These are phyloP conservation scores for Euleptes europaea DNA, from an alignment of 2,113 vertebrate species.

Conservation along the genomic window DNA sequence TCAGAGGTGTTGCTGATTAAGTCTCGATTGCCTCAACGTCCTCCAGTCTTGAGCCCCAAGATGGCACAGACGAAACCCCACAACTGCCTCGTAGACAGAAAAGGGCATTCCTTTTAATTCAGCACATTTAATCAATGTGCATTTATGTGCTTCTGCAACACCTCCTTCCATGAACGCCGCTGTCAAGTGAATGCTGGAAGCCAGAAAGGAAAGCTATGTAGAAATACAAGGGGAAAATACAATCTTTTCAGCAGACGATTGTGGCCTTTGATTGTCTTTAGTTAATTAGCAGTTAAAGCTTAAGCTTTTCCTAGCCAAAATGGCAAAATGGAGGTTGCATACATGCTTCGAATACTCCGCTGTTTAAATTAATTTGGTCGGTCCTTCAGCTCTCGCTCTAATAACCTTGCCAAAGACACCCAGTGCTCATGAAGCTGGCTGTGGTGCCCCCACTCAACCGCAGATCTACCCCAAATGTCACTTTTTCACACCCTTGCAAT, in stretches of 20 bases:
- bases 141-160: constrained; percentile 26
- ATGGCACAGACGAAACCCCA: neutral
- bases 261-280: neutral
- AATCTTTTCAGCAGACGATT: no score
- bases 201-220: neutral
- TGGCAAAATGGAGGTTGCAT: neutral
- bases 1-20: neutral
- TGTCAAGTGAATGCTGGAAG: constrained; percentile 33
- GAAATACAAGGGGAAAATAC: neutral
- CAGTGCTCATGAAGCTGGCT: no score
- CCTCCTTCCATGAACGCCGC: constrained; percentile 22
- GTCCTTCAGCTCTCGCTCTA: constrained; percentile 38
- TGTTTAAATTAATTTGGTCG: neutral
- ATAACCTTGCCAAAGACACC: neutral
- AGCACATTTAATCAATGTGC: neutral
- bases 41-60: neutral
- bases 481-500: no score
- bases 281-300: neutral
- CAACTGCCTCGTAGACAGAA: neutral
- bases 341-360: constrained; percentile 10
- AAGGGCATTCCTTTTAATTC: neutral
- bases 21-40: neutral
- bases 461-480: no score
- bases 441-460: no score
- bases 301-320: neutral